Percentiles rank a stretch among this genome's conserved stretches.
phyloP scores from a whole-genome alignment of 1,140 invertebrate species.

The Nylanderia fulva region DNA sequence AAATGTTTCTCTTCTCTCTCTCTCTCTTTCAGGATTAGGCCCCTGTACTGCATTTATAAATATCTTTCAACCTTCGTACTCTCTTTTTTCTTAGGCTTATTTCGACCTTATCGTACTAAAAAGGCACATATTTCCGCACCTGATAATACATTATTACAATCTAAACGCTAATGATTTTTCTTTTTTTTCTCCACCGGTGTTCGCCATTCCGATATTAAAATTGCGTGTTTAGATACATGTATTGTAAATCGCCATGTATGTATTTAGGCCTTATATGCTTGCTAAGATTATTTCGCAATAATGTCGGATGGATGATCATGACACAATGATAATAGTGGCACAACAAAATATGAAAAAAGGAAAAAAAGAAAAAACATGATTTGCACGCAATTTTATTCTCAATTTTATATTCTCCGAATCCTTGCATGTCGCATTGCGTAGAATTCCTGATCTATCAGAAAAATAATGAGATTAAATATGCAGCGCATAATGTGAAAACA shows the following conservation, averaged over 20 bases:
- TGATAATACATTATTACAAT: conserved; percentile 81
- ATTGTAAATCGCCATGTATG: conserved; percentile 51
- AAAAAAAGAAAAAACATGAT: conserved; percentile 69
- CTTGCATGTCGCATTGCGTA: conserved; percentile 65
- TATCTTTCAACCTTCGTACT: conserved; percentile 72
- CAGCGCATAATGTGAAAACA: too few species aligned
- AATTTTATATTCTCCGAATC: conserved; percentile 59
- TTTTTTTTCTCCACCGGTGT: conserved; percentile 13
- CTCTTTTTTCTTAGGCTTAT: conserved; percentile 81
- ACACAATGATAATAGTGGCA: conserved; percentile 61
- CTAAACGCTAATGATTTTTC: conserved; percentile 75
- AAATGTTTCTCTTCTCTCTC: conserved; percentile 2
- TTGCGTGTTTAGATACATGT: conserved; percentile 64
- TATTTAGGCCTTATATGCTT: conserved; percentile 60
- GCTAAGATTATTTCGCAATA: conserved; percentile 79
- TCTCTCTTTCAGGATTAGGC: conserved; percentile 59
- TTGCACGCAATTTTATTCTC: conserved; percentile 57
- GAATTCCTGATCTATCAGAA: too few species aligned
- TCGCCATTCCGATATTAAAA: conserved; percentile 58
- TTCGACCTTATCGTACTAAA: conserved; percentile 85
- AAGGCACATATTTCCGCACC: conserved; percentile 86
- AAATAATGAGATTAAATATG: too few species aligned
- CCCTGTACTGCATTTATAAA: conserved; percentile 75
- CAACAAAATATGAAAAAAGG: background rate
- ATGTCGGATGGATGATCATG: conserved; percentile 74